Evolutionary conservation across 1,140 invertebrate genomes (phyloP).

Genomic region (Panagrolaimus sp.): DNA sequence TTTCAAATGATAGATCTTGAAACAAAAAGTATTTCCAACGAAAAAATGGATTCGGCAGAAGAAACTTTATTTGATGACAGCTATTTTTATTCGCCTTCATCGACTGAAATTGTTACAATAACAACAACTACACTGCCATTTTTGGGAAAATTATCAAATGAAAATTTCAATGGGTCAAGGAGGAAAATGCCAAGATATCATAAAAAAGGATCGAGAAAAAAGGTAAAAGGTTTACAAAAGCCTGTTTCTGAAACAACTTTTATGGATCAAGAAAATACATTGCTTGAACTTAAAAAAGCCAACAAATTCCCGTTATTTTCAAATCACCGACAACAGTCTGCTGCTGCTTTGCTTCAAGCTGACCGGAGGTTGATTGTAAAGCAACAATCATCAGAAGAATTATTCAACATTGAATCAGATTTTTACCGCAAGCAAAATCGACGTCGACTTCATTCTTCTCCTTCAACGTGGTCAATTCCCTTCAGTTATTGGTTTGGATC

Average conservation of each 20-base stretch:
- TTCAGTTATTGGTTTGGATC: conserved; percentile 50
- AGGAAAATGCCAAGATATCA: not conserved
- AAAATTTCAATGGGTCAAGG: not conserved
- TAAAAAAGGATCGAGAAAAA: not conserved
- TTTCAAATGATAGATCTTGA: not conserved
- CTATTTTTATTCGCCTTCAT: not conserved
- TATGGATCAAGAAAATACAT: not conserved
- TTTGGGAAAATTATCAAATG: not conserved
- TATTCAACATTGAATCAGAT: too few species aligned
- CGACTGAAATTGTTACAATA: not conserved
- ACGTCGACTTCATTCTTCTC: not conserved
- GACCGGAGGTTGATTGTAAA: too few species aligned
- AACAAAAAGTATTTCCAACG: not conserved
- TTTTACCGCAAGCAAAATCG: not conserved
- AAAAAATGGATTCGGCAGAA: too few species aligned
- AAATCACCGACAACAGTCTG: not conserved
- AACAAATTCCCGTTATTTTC: conserved; percentile 17
- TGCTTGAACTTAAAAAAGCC: not conserved
- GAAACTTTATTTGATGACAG: conserved; percentile 5
- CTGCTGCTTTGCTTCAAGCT: not conserved
- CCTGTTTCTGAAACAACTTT: too few species aligned
- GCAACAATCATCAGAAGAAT: too few species aligned
- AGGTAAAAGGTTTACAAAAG: not conserved
- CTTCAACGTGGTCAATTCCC: conserved; percentile 47
- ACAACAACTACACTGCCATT: not conserved